Conservation (phyloP, 2,797 vertebrate genomes). For the Microctenopoma stevenorrisi region DNA sequence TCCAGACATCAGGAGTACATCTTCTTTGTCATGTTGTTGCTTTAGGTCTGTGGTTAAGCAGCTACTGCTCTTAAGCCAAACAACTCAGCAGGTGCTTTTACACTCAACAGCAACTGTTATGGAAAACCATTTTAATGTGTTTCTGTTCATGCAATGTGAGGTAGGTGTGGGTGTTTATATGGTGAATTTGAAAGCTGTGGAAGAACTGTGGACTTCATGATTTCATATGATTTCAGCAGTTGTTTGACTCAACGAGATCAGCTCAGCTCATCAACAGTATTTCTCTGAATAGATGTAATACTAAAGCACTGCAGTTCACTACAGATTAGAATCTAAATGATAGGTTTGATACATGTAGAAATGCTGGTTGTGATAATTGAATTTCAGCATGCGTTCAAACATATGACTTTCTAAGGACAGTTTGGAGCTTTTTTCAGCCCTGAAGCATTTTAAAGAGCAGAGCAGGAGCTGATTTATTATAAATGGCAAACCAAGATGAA, state of each 20-base stretch:
- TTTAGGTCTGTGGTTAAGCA: slow-evolving; percentile 32
- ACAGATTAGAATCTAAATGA: neutral
- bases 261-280: neutral
- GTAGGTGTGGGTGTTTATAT: neutral
- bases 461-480: slow-evolving; percentile 35
- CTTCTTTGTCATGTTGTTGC: slow-evolving; percentile 26
- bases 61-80: slow-evolving; percentile 35
- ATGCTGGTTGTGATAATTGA: neutral
- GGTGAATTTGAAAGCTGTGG: neutral
- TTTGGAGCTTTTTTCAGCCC: slow-evolving; percentile 48
- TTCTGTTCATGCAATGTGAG: neutral
- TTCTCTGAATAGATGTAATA: neutral
- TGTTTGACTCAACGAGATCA: neutral
- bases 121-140: slow-evolving; percentile 3
- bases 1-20: slow-evolving; percentile 12
- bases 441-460: slow-evolving; percentile 24
- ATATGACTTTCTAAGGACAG: slow-evolving; percentile 23
- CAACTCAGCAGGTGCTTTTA: slow-evolving; percentile 33
- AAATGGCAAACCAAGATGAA: slow-evolving; percentile 53
- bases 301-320: too few species aligned
- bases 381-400: neutral
- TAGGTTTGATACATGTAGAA: neutral
- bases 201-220: neutral
- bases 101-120: slow-evolving; percentile 12
- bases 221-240: neutral